Evolutionary conservation across 2,113 vertebrate genomes (phyloP).

Genomic region (Neodontobutis hainanensis): DNA sequence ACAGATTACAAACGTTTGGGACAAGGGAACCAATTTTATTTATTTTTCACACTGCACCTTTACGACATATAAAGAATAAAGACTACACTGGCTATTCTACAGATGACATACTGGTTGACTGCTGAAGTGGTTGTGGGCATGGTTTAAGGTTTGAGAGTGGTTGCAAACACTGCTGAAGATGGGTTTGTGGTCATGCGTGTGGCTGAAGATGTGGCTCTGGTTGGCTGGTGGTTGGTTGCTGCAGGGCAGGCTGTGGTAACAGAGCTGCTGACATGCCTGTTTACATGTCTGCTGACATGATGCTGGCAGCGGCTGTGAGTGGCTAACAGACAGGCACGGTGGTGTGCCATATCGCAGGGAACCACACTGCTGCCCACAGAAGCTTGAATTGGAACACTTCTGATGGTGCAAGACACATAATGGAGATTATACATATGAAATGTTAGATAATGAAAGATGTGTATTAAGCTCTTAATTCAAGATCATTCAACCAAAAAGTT

Average conservation of each 20-base stretch:
- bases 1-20: background rate
- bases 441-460: constrained; percentile 8
- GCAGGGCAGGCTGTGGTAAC: constrained; percentile 63
- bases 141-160: constrained; percentile 52
- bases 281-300: constrained; percentile 40
- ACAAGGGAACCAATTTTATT: background rate
- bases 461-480: background rate
- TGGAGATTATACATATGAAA: constrained; percentile 44
- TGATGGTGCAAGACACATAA: constrained; percentile 49
- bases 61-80: background rate
- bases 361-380: constrained; percentile 63
- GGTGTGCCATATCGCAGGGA: constrained; percentile 64
- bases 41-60: constrained; percentile 62
- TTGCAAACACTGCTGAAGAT: constrained; percentile 60
- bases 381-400: constrained; percentile 59
- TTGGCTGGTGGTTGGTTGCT: constrained; percentile 46
- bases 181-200: constrained; percentile 55
- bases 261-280: constrained; percentile 59
- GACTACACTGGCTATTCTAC: constrained; percentile 7
- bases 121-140: constrained; percentile 57
- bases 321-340: constrained; percentile 47
- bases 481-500: background rate
- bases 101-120: constrained; percentile 69
- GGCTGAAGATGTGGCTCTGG: constrained; percentile 39
- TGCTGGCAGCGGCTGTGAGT: constrained; percentile 39